These are phyloP conservation scores for Grammomys surdaster DNA, from an alignment of 2,113 vertebrate genomes.

Conservation along the genomic window DNA sequence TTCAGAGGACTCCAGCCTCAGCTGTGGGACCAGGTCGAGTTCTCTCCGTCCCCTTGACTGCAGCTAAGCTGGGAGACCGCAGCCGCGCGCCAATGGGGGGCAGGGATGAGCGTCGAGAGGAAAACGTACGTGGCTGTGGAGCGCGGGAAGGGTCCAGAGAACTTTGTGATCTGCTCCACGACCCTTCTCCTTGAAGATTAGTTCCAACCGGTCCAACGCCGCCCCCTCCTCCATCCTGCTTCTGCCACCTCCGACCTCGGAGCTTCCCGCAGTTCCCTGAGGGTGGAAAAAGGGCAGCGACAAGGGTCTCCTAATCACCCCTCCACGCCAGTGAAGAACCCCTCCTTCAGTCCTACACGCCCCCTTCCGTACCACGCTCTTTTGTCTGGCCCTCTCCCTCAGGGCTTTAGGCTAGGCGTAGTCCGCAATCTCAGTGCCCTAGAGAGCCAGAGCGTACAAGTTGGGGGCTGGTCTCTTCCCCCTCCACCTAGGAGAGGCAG, in stretches of 20 bases:
- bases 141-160: neutral
- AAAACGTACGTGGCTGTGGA: neutral
- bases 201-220: neutral
- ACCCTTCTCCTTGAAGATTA: neutral
- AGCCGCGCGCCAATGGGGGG: neutral
- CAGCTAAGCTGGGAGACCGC: neutral
- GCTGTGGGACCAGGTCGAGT: neutral
- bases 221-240: neutral
- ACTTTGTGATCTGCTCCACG: slow-evolving; percentile 1
- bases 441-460: slow-evolving; percentile 44
- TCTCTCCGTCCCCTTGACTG: neutral
- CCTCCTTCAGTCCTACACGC: neutral
- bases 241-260: neutral
- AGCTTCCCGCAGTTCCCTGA: neutral
- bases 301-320: neutral
- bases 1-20: slow-evolving; percentile 44
- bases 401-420: neutral
- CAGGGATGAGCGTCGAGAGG: rapidly evolving
- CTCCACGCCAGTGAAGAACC: neutral
- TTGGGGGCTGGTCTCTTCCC: slow-evolving; percentile 57
- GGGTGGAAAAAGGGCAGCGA: neutral
- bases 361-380: slow-evolving; percentile 35
- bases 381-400: slow-evolving; percentile 44
- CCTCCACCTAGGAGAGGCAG: slow-evolving; percentile 68
- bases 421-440: slow-evolving; percentile 52